Percentiles rank a stretch among this genome's conserved stretches.
phyloP scores from a whole-genome alignment of 2,113 vertebrate genomes.

The Daphoenositta chrysoptera region DNA sequence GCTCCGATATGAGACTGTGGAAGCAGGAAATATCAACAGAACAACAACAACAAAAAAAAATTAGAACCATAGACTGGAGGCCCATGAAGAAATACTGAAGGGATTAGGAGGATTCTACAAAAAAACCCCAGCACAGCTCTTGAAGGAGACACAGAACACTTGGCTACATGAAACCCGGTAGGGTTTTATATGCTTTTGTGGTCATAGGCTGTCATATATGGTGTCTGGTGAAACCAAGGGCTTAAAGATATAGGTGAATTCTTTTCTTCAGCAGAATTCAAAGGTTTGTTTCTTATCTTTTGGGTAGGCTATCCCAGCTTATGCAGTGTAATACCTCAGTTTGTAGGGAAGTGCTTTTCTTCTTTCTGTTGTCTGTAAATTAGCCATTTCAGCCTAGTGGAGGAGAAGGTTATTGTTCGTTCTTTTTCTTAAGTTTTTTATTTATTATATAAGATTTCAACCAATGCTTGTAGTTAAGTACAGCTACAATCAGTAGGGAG shows the following conservation, averaged over 20 bases:
- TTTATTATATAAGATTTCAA: neutral
- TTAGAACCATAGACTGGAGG: neutral
- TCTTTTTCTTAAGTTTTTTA: neutral
- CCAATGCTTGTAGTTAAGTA: neutral
- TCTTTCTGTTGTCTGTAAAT: neutral
- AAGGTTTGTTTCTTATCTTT: neutral
- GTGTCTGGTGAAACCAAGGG: neutral
- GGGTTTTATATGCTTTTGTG: neutral
- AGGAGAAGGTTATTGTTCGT: neutral
- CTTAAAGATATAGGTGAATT: neutral
- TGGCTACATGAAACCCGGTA: neutral
- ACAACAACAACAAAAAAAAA: neutral
- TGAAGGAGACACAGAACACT: neutral
- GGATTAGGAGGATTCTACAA: neutral
- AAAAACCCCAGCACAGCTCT: neutral
- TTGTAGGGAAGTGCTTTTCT: neutral
- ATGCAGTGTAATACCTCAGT: accelerated
- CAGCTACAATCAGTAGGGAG: neutral
- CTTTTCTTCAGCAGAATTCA: neutral
- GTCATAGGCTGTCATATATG: neutral
- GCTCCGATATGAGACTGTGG: neutral
- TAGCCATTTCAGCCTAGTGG: neutral
- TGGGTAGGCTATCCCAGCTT: neutral
- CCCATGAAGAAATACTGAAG: neutral
- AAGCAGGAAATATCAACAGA: neutral